Percentiles rank a stretch among this genome's conserved stretches.
These are phyloP conservation scores for Periophthalmus magnuspinnatus DNA, from an alignment of 2,797 vertebrate species.

Conservation along the genomic window DNA sequence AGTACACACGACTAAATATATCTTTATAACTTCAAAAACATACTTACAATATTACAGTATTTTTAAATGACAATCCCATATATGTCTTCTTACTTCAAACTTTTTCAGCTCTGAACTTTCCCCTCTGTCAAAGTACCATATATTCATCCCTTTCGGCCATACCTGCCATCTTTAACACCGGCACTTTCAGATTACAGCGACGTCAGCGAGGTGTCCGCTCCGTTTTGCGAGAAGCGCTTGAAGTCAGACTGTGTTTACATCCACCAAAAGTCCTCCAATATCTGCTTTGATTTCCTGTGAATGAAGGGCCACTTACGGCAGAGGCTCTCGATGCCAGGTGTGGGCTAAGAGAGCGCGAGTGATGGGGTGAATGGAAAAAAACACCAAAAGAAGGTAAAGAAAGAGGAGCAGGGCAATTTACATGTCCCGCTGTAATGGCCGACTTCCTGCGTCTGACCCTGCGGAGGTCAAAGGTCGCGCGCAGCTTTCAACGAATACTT, in stretches of 20 bases:
- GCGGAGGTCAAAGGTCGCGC: constrained; percentile 39
- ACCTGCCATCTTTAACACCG: background rate
- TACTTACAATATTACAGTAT: no score
- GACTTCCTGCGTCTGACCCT: constrained; percentile 52
- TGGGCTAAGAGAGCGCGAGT: constrained; percentile 32
- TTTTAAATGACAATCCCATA: background rate
- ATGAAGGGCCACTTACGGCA: constrained; percentile 29
- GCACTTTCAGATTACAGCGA: background rate
- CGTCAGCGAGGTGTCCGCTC: constrained; percentile 21
- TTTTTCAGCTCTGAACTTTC: background rate
- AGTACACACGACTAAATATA: no score
- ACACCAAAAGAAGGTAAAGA: background rate
- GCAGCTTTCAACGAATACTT: constrained; percentile 44
- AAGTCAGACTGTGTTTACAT: constrained; percentile 40
- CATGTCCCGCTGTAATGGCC: constrained; percentile 46
- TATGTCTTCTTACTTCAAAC: background rate
- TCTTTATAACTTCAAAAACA: no score
- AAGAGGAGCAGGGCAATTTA: constrained; percentile 3
- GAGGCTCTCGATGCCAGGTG: constrained; percentile 54
- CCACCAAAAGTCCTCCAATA: constrained; percentile 19
- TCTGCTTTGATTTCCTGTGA: constrained; percentile 46
- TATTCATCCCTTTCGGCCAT: constrained; percentile 2
- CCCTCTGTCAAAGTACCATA: no score
- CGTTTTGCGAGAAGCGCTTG: constrained; percentile 7
- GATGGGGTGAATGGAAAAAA: constrained; percentile 13